Base-by-base conservation (phyloP, 2,888 invertebrate species). In the Mesochorus sp. region DNA sequence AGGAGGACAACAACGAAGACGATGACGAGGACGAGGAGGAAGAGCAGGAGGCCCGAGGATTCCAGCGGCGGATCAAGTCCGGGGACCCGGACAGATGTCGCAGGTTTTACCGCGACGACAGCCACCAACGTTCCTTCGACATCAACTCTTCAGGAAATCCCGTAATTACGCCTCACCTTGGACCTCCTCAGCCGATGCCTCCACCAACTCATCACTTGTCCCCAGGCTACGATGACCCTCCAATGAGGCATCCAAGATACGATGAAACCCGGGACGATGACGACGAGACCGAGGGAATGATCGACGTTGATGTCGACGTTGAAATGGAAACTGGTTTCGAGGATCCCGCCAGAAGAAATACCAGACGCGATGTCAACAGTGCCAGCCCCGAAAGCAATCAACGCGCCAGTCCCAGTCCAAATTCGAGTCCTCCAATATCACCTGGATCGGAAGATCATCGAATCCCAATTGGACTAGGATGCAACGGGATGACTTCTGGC, bases 341-440 rank as follows among this genome's bases (percentile, higher is more conserved):
- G 67, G 86, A 72, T 55, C 31, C 10, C 34, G 3, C 61, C n/a
- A n/a, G n/a, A n/a, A n/a, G n/a, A n/a, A n/a, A 31, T 0, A 88
- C 90, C 34, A 91, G 92, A 81, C 89, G 91, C 0, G 91, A 91
- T 68, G 92, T 92, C 0, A 92, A 87, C 24, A 89, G 91, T 55
- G 93, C 93, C 8, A 93, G 93, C 84, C 93, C 94, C 26, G 93
- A 93, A 2, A 93, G 93, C 76, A 90, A 93, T 71, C 61, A 73
- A 17, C 67, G 62, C 1, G 95, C 93, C 4, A 93, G 95, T 31
- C 94, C 94, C 80, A 95, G 95, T 85, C 87, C 88, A 0, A 80
- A 82, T 2, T 95, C 95, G 72, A 96, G 96, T 90, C 96, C 96
- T 0, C 96, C 96, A 0, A 97, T 97, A 51, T 96, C 96, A 6